phyloP scores from a whole-genome alignment of 2,113 vertebrate species.

The Fulica atra region DNA sequence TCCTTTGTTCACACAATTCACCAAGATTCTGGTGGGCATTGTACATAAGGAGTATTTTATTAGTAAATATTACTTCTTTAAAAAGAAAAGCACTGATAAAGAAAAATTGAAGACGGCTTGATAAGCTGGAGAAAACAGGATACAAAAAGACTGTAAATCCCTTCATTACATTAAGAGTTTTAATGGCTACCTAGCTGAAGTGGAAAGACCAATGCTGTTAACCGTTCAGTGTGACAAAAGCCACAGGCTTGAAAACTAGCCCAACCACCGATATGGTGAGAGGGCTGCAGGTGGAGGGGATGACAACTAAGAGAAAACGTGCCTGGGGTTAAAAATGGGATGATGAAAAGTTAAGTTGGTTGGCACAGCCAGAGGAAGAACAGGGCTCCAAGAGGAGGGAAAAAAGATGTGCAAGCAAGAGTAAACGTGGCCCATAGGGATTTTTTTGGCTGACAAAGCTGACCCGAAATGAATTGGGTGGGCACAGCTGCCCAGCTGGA shows the following conservation, averaged over 20 bases:
- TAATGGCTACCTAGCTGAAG: not conserved
- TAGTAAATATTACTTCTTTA: not conserved
- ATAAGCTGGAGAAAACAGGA: not conserved
- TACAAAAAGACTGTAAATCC: not conserved
- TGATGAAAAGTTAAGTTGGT: not conserved
- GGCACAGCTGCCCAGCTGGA: not conserved
- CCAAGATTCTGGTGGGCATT: not conserved
- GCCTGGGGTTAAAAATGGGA: not conserved
- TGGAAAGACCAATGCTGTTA: not conserved
- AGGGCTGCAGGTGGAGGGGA: not conserved
- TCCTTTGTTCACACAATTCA: not conserved
- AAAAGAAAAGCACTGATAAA: not conserved
- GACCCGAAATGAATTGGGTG: not conserved
- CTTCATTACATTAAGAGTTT: not conserved
- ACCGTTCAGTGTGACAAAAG: not conserved
- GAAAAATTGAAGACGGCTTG: not conserved
- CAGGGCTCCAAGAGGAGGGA: not conserved
- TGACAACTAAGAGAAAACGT: not conserved
- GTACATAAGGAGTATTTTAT: not conserved
- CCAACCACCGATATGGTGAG: fast-evolving
- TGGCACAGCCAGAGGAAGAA: not conserved
- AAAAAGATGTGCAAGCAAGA: not conserved
- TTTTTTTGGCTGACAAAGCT: not conserved
- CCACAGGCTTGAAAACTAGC: fast-evolving
- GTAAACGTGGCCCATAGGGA: not conserved